Evolutionary conservation across 2,888 invertebrate genomes (phyloP), one percentile per base, ranked within the genome.

Genomic region (Caenorhabditis doughertyi): DNA sequence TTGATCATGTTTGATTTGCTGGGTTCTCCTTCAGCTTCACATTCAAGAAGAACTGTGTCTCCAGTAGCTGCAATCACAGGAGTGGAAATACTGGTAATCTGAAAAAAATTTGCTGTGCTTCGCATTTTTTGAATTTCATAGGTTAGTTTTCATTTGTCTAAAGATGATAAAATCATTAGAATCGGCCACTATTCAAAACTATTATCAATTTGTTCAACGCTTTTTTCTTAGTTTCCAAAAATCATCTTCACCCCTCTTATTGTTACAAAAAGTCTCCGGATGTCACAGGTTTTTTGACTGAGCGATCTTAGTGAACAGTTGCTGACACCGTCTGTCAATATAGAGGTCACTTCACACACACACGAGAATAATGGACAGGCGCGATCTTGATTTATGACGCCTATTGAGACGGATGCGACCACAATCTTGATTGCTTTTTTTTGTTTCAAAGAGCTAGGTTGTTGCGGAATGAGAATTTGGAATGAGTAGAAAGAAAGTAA

Each of bases 21-120:
- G 1, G 91, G 91, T 11, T 87, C 84, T 25, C 89, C 91, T 49
- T 91, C 91, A 7, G 88, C 91, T 64, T 90, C 89, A 77, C 91
- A 91, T 81, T 91, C 91, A 29, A 91, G 70, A 5, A 90, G 77
- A 3, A 91, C 89, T 8, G 87, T 88, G 60, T 91, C 91, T 9
- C 90, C 90, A 3, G 67, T 72, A 11, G 87, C 86, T 0, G 90
- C 89, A 55, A 89, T 87, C 0, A 91, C 87, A 8, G 91, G 90
- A 5, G 88, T 85, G 2, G 91, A 89, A 21, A 91, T 88, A 29
- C 88, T 86, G 1, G 77, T 83, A 32, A 88, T 85, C 87, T 87
- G 67, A 79, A 82, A 35, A 2, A 3, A 29, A 29, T 18, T 35
- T 55, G 32, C 1, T 23, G 49, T n/a, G n/a, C n/a, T n/a, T n/a